Evolutionary conservation across 2,113 vertebrate genomes (phyloP).

Genomic region (Hoplias malabaricus): DNA sequence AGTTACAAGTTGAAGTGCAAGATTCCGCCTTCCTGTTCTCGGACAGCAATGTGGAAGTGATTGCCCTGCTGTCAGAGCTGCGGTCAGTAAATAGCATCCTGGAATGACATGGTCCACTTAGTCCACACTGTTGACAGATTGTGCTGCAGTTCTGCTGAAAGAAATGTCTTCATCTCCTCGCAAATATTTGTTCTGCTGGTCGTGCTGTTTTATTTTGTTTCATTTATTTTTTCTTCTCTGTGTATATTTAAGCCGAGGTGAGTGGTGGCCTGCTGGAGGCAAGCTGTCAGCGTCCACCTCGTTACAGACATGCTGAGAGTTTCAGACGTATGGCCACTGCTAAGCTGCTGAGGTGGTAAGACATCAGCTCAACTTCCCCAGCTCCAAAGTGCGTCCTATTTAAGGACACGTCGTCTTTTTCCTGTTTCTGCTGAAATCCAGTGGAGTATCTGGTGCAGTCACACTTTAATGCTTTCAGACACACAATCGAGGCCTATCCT

Average conservation of each 20-base stretch:
- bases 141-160: not conserved
- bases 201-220: not conserved
- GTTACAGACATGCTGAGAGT: not conserved
- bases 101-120: not conserved
- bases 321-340: conserved; percentile 16
- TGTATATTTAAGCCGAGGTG: not conserved
- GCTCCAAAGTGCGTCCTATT: not conserved
- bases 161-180: not conserved
- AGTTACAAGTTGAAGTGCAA: not conserved
- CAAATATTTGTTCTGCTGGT: not conserved
- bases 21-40: not conserved
- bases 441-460: not conserved
- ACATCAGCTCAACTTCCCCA: conserved; percentile 18
- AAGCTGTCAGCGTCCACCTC: not conserved
- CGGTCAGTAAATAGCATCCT: not conserved
- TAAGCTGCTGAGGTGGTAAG: conserved; percentile 22
- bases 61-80: not conserved
- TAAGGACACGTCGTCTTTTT: not conserved
- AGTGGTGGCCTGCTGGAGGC: not conserved
- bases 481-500: no score
- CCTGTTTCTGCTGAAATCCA: not conserved
- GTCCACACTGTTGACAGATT: not conserved
- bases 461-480: no score
- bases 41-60: not conserved
- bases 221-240: not conserved